Evolutionary conservation across 2,113 vertebrate genomes (phyloP).

Genomic region (Nibea albiflora): DNA sequence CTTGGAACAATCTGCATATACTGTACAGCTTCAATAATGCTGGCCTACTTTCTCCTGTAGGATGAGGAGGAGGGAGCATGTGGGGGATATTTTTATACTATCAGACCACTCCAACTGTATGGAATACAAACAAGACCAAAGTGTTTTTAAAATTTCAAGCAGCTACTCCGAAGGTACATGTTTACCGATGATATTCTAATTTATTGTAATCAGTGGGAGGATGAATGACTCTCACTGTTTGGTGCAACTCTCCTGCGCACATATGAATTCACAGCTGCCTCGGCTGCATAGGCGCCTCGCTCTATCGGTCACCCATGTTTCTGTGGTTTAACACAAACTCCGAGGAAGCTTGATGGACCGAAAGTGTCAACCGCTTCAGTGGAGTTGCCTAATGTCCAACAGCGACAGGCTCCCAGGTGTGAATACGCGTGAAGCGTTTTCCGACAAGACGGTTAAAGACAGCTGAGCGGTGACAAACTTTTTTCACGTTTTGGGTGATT

Average conservation of each 20-base stretch:
- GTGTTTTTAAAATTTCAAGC: slow-evolving; percentile 58
- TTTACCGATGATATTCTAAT: slow-evolving; percentile 22
- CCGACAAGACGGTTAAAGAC: slow-evolving; percentile 3
- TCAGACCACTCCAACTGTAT: slow-evolving; percentile 33
- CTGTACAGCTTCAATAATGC: slow-evolving; percentile 21
- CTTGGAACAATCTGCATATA: slow-evolving; percentile 47
- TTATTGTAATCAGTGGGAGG: slow-evolving; percentile 13
- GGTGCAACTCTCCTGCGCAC: background rate
- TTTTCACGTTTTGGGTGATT: slow-evolving; percentile 1
- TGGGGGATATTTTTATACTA: slow-evolving; percentile 63
- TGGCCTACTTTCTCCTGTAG: slow-evolving; percentile 69
- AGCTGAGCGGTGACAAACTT: slow-evolving; percentile 11
- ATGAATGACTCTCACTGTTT: background rate
- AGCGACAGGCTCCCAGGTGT: slow-evolving; percentile 26
- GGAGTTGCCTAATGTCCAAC: slow-evolving; percentile 52
- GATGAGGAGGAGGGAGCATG: slow-evolving; percentile 51
- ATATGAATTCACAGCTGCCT: slow-evolving; percentile 23
- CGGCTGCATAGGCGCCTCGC: slow-evolving; percentile 10
- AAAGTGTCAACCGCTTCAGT: slow-evolving; percentile 54
- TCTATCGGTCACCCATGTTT: slow-evolving; percentile 16
- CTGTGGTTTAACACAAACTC: slow-evolving; percentile 28
- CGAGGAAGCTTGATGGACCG: slow-evolving; percentile 38
- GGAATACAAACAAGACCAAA: slow-evolving; percentile 60
- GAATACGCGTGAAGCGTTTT: slow-evolving; percentile 25
- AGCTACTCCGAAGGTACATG: slow-evolving; percentile 7